Base-by-base conservation (phyloP, 2,113 vertebrate species). In the Dasypus novemcinctus region DNA sequence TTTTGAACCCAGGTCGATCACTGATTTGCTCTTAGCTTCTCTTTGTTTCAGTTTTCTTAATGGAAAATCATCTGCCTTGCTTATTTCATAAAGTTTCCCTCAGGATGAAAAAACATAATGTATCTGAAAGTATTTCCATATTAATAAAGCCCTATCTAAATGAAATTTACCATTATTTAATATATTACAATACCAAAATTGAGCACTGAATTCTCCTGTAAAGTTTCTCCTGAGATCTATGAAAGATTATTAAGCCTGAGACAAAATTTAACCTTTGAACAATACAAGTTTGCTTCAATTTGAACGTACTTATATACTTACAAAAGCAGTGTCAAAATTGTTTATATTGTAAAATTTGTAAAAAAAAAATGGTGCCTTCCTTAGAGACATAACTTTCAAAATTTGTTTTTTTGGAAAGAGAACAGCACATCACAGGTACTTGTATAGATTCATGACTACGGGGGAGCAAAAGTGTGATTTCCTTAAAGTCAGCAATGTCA, bases 251-350 rank as follows among this genome's bases (percentile, higher is more conserved):
- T 75, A 84, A 78, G 75, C 29, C 54, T 10, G 33, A 95, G 83
- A 75, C n/a, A 74, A 25, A 96, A 76, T 83, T 76, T 72, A 63
- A 87, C 63, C 15, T 80, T 86, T 92, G 83, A 92, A 46, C 25
- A 72, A 72, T 36, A 29, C 38, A 66, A 33, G 17, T 84, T 61
- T 81, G 14, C 20, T 61, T 80, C 52, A 54, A 17, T n/a, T 64
- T 78, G 33, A 86, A 84, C 59, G 17, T 68, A 17, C 38, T 54
- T 90, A 71, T 2, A 41, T 54, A 43, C 21, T 63, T 80, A 29
- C 21, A 83, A 57, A 46, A n/a, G 14, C 54, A 87, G 33, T 74
- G 27, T 38, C 15, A 68, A 59, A 84, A 88, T 36, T 21, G 15
- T 46, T 91, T 78, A 64, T 90, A 61, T 54, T 31, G 38, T 31